These are phyloP conservation scores for Syrrhaptes paradoxus DNA, from an alignment of 2,113 vertebrate genomes.

Conservation along the genomic window DNA sequence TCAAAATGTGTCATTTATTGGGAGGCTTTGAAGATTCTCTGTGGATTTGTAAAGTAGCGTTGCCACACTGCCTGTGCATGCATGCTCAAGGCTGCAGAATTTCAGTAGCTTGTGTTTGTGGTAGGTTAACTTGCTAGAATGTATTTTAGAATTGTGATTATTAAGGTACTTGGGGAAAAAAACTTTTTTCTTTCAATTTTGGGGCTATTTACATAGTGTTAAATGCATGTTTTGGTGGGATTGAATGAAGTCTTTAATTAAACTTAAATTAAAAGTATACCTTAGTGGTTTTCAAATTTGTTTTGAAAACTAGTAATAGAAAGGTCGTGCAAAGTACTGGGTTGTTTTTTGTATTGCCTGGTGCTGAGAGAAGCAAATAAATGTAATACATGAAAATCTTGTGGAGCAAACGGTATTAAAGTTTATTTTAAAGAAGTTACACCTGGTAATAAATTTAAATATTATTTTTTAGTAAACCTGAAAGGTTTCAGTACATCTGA, in stretches of 20 bases:
- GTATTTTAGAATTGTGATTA: slow-evolving; percentile 53
- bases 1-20: slow-evolving; percentile 16
- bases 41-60: slow-evolving; percentile 50
- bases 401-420: neutral
- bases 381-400: neutral
- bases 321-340: neutral
- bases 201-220: slow-evolving; percentile 67
- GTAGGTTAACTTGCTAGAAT: slow-evolving; percentile 21
- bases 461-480: neutral
- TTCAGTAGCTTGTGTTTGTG: slow-evolving; percentile 41
- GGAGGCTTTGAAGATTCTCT: slow-evolving; percentile 53
- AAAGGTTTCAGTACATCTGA: neutral
- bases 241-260: slow-evolving; percentile 67
- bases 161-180: slow-evolving; percentile 18
- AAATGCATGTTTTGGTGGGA: slow-evolving; percentile 57
- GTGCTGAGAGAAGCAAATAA: neutral
- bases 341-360: neutral
- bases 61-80: slow-evolving; percentile 16
- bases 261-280: slow-evolving; percentile 60
- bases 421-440: neutral
- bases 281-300: slow-evolving; percentile 60
- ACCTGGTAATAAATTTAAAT: neutral
- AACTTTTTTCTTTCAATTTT: slow-evolving; percentile 42
- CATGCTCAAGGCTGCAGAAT: slow-evolving; percentile 59
- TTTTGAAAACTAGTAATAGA: slow-evolving; percentile 55